A percentile compares a stretch with the other conserved stretches of the same genome.
Conservation (phyloP, 35 echinoderm and acorn worm genomes). For the Antedon bifida region DNA sequence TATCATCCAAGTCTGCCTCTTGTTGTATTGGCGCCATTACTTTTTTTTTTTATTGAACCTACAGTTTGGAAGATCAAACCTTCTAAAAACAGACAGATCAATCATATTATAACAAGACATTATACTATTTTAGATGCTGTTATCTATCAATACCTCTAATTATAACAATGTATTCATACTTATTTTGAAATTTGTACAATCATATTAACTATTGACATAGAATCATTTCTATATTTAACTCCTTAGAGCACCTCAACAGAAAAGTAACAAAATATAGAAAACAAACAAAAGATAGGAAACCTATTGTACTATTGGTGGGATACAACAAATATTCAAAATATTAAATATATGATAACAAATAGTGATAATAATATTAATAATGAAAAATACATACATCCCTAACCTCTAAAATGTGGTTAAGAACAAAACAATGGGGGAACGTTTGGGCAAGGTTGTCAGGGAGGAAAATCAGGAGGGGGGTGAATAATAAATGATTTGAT, state of each 20-base stretch:
- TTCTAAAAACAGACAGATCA: too few species aligned
- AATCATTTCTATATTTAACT: background rate
- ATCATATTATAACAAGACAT: too few species aligned
- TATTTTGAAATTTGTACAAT: too few species aligned
- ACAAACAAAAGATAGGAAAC: background rate
- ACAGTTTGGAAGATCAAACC: too few species aligned
- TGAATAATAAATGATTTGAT: too few species aligned
- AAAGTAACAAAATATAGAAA: background rate
- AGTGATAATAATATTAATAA: background rate
- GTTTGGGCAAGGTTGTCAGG: background rate
- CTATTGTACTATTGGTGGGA: background rate
- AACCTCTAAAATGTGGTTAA: background rate
- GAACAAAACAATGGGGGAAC: background rate
- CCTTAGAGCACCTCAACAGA: background rate
- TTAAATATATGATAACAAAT: background rate
- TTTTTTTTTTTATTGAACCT: too few species aligned
- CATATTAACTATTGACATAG: background rate
- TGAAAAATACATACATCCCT: background rate
- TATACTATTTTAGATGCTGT: too few species aligned
- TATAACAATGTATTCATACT: too few species aligned
- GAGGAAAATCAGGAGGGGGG: background rate
- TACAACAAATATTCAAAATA: background rate
- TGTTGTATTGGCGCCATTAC: too few species aligned
- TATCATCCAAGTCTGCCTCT: too few species aligned
- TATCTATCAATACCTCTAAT: too few species aligned